Conservation (phyloP, 2,797 vertebrate genomes). For the Pempheris klunzingeri region DNA sequence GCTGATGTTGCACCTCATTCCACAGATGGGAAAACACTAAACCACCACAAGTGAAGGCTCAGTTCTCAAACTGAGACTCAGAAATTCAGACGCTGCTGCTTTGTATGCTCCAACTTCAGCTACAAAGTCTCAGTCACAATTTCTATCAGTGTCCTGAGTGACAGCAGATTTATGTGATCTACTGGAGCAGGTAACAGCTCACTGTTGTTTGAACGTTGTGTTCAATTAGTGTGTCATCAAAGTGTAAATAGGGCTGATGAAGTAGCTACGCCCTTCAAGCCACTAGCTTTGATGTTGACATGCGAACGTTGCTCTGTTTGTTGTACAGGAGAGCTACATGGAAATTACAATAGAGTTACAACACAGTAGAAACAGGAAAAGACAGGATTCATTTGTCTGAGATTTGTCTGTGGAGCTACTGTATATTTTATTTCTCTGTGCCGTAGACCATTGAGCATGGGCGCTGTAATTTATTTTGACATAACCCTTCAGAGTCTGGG, state of each 20-base stretch:
- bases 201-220: conserved; percentile 30
- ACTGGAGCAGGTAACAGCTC: conserved; percentile 15
- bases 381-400: conserved; percentile 4
- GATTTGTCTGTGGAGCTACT: background rate
- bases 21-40: conserved; percentile 72
- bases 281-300: conserved; percentile 29
- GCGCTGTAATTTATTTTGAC: too few species aligned
- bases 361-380: background rate
- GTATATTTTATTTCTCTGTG: background rate
- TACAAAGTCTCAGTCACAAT: conserved; percentile 24
- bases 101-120: conserved; percentile 40
- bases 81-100: conserved; percentile 36
- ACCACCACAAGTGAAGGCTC: conserved; percentile 55
- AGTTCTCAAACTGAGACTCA: conserved; percentile 46
- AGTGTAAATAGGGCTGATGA: conserved; percentile 33
- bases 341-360: background rate
- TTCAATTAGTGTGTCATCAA: conserved; percentile 47
- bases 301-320: conserved; percentile 22
- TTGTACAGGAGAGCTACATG: background rate
- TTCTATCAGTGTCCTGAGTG: conserved; percentile 15
- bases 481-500: too few species aligned
- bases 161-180: conserved; percentile 29
- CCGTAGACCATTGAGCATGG: background rate
- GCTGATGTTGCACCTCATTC: conserved; percentile 81
- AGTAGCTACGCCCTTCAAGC: background rate